Evolutionary conservation across 2,888 invertebrate genomes (phyloP).

Genomic region (Zygogramma bicolorata): DNA sequence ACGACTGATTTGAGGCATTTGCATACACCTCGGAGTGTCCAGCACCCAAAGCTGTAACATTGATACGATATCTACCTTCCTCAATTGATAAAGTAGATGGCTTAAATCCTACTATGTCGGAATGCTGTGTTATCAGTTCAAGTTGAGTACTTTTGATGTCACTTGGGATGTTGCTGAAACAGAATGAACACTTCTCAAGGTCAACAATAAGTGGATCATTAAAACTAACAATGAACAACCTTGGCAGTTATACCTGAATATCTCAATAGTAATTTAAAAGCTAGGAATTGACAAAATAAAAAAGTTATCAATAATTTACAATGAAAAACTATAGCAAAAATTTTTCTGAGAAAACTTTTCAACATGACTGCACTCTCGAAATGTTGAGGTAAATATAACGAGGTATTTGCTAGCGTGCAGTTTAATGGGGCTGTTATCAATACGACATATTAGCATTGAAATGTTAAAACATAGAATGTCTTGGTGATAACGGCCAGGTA

Average conservation of each 20-base stretch:
- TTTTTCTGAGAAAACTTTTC: not conserved
- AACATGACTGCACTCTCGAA: not conserved
- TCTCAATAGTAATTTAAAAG: not conserved
- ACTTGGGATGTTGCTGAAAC: conserved; percentile 5
- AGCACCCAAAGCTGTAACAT: conserved; percentile 73
- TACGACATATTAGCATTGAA: not conserved
- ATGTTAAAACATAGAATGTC: not conserved
- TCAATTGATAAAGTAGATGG: conserved; percentile 66
- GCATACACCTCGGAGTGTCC: conserved; percentile 77
- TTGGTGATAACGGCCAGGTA: not conserved
- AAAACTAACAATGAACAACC: not conserved
- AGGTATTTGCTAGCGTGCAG: not conserved
- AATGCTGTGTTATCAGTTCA: conserved; percentile 73
- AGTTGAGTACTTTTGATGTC: conserved; percentile 62
- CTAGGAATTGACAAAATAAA: not conserved
- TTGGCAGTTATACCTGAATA: not conserved
- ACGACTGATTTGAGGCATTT: conserved; percentile 68
- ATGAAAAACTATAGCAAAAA: not conserved
- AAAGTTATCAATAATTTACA: not conserved
- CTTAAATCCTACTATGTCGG: conserved; percentile 72
- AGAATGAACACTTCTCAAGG: not conserved
- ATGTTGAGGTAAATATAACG: not conserved
- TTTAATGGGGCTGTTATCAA: not conserved
- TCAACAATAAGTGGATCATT: not conserved
- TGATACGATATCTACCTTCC: conserved; percentile 63